Base-by-base conservation (phyloP, 2,113 vertebrate genomes). In the Synodontis membranacea region DNA sequence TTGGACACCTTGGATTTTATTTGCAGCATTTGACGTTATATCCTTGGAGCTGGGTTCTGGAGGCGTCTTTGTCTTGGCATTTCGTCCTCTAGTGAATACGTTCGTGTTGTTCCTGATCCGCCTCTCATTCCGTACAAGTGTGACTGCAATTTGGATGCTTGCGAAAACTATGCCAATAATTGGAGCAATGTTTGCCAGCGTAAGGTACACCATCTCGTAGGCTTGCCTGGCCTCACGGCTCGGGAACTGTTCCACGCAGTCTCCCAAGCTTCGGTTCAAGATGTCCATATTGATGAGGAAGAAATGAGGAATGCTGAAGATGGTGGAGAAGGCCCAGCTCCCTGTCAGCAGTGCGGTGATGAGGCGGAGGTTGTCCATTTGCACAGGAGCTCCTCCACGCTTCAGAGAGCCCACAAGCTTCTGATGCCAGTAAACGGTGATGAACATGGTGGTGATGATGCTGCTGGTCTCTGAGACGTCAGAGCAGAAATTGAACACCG, bases 401-500 rank as follows among this genome's bases (percentile, higher is more conserved):
- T 92, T 94, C 10, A 95, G 85, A 28, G 94, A 95, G 0, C 94
- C 93, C 0, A 95, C 94, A 15, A 96, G 92, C 84, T 95, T 96
- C 92, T 95, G 94, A 85, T 95, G 88, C 95, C 95, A 95, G 88
- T 91, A 96, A 3, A 86, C 3, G 7, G 93, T 93, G 89, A 95
- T 96, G 91, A 95, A 92, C 81, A 95, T 87, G 12, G 95, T 95
- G 1, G 94, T 92, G 84, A 92, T 93, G 89, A 96, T 94, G 91
- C 95, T 95, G 94, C 94, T 95, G 88, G 94, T 95, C 79, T 94
- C 94, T 0, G 95, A 95, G 80, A 96, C 86, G 56, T 94, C 92
- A 0, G 93, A 88, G 0, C 88, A 93, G n/a, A 96, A 95, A 9
- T 79, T 91, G 58, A 93, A 94, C 19, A 93, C 56, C 0, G 86